Conservation (phyloP, 2,797 vertebrate genomes). For the Kryptopterus vitreolus region DNA sequence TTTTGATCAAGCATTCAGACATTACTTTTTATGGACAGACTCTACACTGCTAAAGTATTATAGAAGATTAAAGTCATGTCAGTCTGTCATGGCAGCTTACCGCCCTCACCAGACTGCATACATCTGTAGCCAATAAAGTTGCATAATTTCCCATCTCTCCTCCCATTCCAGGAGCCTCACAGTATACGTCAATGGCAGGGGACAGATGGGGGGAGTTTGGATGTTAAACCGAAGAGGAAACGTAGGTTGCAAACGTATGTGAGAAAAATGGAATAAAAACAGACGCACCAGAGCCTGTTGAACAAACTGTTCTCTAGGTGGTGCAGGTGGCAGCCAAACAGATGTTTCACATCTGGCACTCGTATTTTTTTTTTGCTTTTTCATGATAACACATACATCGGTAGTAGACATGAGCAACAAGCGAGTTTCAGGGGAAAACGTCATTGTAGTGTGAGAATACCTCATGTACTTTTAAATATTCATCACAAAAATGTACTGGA, state of each 20-base stretch:
- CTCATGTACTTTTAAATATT: neutral
- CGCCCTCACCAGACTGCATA: neutral
- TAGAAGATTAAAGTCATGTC: constrained; percentile 12
- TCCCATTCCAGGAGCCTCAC: constrained; percentile 32
- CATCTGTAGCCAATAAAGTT: constrained; percentile 54
- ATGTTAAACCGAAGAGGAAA: constrained; percentile 3
- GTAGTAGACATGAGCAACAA: neutral
- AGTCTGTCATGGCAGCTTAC: constrained; percentile 1
- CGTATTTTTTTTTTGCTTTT: neutral
- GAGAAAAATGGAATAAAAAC: constrained; percentile 13
- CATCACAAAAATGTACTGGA: constrained; percentile 1
- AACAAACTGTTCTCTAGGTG: constrained; percentile 41
- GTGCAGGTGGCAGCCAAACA: constrained; percentile 10
- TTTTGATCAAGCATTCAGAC: constrained; percentile 14
- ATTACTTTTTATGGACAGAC: constrained; percentile 26
- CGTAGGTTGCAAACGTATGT: constrained; percentile 19
- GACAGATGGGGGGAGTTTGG: constrained; percentile 17
- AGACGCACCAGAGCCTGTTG: constrained; percentile 25
- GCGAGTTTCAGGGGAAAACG: neutral
- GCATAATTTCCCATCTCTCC: constrained; percentile 44
- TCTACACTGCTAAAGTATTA: constrained; percentile 18
- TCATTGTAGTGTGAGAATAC: neutral
- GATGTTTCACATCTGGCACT: constrained; percentile 44
- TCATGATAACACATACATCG: constrained; percentile 27
- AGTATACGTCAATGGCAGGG: constrained; percentile 44